Conservation (phyloP, 2,888 invertebrate genomes). For the Podotricha telesiphe region DNA sequence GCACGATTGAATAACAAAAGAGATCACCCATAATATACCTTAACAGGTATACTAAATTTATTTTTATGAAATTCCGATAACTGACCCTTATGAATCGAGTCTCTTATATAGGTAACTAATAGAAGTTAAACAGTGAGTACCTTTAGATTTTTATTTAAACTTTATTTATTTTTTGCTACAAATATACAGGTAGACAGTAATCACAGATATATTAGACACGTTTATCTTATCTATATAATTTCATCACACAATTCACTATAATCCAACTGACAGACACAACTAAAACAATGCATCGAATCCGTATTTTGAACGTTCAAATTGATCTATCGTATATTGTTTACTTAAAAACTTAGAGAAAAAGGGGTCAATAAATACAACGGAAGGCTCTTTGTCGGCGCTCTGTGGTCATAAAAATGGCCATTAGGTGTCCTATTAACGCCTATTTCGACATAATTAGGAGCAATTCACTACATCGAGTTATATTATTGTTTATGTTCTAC, state of each 20-base stretch:
- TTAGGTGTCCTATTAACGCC: constrained; percentile 82
- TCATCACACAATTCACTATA: neutral
- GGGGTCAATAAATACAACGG: constrained; percentile 75
- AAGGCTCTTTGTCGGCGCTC: constrained; percentile 75
- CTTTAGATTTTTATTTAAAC: too few species aligned
- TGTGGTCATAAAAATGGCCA: constrained; percentile 72
- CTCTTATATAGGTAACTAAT: too few species aligned
- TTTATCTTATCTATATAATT: neutral
- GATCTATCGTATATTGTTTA: constrained; percentile 66
- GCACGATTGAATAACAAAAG: too few species aligned
- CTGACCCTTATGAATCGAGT: too few species aligned
- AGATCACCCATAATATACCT: too few species aligned
- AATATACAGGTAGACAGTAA: too few species aligned
- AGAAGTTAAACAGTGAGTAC: too few species aligned
- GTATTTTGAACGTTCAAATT: constrained; percentile 58
- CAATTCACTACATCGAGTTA: constrained; percentile 67
- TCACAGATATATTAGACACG: too few species aligned
- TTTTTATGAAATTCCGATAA: too few species aligned
- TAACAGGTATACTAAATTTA: too few species aligned
- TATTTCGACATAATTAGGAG: constrained; percentile 82
- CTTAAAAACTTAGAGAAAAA: constrained; percentile 77
- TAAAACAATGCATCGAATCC: constrained; percentile 17
- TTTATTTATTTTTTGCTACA: too few species aligned
- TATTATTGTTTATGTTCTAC: constrained; percentile 71
- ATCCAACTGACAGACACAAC: neutral